Evolutionary conservation across 2,113 vertebrate species (phyloP).

Genomic region (Hystrix cristata): DNA sequence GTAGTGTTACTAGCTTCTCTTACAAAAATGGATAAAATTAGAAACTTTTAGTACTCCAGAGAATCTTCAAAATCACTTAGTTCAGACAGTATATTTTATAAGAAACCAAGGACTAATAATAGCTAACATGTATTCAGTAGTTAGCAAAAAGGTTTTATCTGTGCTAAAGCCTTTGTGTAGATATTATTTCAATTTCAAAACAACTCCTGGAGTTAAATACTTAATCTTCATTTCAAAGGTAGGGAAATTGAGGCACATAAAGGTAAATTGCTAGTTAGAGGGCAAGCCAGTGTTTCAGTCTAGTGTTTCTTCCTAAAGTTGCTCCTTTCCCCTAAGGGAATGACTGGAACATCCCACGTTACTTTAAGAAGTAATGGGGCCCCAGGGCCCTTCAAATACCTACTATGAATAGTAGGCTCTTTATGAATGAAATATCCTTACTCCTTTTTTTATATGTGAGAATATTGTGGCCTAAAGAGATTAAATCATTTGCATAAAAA

Average conservation of each 20-base stretch:
- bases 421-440: neutral
- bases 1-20: neutral
- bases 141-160: neutral
- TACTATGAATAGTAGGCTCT: neutral
- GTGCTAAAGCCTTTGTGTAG: neutral
- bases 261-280: neutral
- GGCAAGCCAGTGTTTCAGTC: neutral
- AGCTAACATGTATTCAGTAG: neutral
- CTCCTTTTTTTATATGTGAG: neutral
- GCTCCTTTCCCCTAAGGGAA: neutral
- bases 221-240: neutral
- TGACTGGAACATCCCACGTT: rapidly evolving
- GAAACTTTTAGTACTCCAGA: neutral
- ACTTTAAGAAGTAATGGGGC: neutral
- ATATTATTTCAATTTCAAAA: neutral
- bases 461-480: neutral
- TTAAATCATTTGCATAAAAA: neutral
- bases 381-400: neutral
- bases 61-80: neutral
- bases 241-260: neutral
- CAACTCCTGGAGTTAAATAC: neutral
- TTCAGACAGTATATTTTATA: neutral
- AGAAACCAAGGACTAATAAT: neutral
- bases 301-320: no score
- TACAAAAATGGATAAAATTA: neutral